Evolutionary conservation across 2,113 vertebrate species (phyloP), one percentile per base, ranked within the genome.

Genomic region (Neopipo cinnamomea): DNA sequence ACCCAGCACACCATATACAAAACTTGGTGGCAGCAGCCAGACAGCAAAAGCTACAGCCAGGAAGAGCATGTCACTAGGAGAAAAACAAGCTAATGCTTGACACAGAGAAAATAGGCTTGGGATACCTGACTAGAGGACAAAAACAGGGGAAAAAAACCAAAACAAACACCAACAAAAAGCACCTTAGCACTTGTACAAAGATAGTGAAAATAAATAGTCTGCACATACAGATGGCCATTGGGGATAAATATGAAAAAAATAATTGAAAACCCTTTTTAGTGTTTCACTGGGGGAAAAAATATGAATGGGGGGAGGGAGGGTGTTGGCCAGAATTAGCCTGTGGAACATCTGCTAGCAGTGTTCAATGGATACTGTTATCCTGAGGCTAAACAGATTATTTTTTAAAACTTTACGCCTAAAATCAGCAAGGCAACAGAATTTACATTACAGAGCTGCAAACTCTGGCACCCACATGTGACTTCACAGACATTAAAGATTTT

Each of bases 401-500:
- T 90, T 85, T 27, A 19, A 84, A 91, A 67, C 44, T 68, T 73
- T 61, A 78, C 0, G 3, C 52, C 24, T 70, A 77, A 89, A 89
- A 63, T 12, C 35, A 78, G 24, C 19, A 78, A 89, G 58, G n/a
- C 83, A 81, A 75, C 28, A 56, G 53, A 88, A 93, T 49, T 85
- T 25, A 55, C 13, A 58, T 8, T 70, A 35, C 65, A 52, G 65
- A 86, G 83, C 80, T 75, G 52, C 77, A 68, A 91, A 93, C 84
- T 95, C 89, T 96, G 96, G 89, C 93, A 91, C 49, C 84, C 84
- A 87, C 28, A 7, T 95, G 89, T 80, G 70, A 92, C 86, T 93
- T 46, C 7, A 31, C 52, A 91, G 89, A 95, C 91, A 93, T 93
- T 87, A 93, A 95, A 97, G 86, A 87, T 89, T 75, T 89, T 91